Evolutionary conservation across 2,888 invertebrate genomes (phyloP).

Genomic region (Augochlorella aurata): DNA sequence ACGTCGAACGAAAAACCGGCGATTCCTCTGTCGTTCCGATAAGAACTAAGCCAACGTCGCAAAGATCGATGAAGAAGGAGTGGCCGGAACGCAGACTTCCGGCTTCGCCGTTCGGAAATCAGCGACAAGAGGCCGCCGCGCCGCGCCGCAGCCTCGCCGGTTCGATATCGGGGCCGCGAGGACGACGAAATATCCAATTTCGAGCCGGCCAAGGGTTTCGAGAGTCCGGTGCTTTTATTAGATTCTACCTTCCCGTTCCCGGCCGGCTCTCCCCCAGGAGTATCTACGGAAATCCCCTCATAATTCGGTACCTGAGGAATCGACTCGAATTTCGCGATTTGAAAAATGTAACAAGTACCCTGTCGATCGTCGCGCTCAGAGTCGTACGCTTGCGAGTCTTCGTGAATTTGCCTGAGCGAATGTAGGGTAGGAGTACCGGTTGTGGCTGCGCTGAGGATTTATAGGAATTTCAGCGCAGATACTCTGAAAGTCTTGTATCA

Average conservation of each 20-base stretch:
- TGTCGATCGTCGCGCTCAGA: background rate
- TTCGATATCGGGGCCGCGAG: constrained; percentile 21
- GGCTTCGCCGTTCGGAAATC: constrained; percentile 20
- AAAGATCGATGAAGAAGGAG: constrained; percentile 53
- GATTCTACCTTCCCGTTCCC: background rate
- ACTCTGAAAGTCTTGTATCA: too few relatives aligned
- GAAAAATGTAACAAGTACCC: background rate
- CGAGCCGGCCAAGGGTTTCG: constrained; percentile 6
- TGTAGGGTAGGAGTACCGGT: too few relatives aligned
- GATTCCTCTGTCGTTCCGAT: constrained; percentile 27
- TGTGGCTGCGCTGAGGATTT: too few relatives aligned
- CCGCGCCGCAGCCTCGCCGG: background rate
- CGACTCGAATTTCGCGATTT: background rate
- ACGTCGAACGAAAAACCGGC: constrained; percentile 9
- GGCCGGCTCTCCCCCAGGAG: background rate
- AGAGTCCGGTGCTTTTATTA: constrained; percentile 4
- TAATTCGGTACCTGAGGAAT: background rate
- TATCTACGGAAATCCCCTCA: background rate
- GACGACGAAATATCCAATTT: constrained; percentile 20
- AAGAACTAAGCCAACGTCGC: constrained; percentile 8
- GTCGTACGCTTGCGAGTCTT: too few relatives aligned
- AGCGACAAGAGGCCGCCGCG: background rate
- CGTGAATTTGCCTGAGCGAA: too few relatives aligned
- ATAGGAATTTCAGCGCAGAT: too few relatives aligned
- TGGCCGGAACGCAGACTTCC: constrained; percentile 26